Evolutionary conservation across 2,113 vertebrate genomes (phyloP).

Genomic region (Prunella fulvescens): DNA sequence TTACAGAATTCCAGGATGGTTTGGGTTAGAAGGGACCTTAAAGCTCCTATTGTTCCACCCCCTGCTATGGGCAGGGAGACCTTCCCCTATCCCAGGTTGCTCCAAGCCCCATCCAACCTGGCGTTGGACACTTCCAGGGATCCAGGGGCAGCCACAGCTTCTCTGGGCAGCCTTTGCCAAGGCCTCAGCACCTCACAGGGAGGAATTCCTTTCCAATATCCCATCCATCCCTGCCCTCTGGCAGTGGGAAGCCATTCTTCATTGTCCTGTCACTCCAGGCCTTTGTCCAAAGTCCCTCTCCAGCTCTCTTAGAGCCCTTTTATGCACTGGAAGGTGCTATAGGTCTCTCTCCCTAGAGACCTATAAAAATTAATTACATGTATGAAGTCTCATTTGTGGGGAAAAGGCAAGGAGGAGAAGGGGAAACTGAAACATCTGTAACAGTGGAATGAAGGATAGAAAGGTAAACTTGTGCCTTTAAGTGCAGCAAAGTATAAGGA

Average conservation of each 20-base stretch:
- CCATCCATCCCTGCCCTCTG: neutral
- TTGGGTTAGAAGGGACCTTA: neutral
- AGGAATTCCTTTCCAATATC: neutral
- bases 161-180: neutral
- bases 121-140: neutral
- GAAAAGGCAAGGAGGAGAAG: neutral
- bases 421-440: neutral
- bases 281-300: neutral
- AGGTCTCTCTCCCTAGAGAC: neutral
- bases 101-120: rapidly evolving
- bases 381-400: neutral
- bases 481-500: neutral
- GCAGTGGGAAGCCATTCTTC: neutral
- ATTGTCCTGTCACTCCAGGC: neutral
- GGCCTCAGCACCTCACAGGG: neutral
- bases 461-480: neutral
- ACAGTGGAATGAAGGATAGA: neutral
- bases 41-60: neutral
- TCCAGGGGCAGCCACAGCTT: neutral
- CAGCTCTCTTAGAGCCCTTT: neutral
- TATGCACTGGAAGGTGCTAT: neutral
- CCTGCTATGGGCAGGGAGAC: neutral
- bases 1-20: neutral
- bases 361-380: neutral
- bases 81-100: neutral